Percentiles rank a stretch among this genome's conserved stretches.
Evolutionary conservation across 2,113 vertebrate genomes (phyloP).

Genomic region (Python bivittatus): DNA sequence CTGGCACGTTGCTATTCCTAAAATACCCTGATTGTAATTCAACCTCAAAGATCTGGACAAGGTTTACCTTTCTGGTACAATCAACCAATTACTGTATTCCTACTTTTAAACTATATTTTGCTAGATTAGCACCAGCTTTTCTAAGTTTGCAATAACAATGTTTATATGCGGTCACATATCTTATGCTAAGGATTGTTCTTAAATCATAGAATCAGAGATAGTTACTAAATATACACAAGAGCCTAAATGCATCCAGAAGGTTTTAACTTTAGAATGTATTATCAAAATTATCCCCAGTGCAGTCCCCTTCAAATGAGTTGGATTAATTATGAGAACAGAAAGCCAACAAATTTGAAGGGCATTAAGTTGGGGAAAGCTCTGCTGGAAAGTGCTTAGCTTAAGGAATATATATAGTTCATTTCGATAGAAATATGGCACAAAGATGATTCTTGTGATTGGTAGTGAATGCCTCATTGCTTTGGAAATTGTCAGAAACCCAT

Average conservation of each 20-base stretch:
- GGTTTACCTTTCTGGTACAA: neutral
- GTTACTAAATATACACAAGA: neutral
- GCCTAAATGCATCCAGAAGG: neutral
- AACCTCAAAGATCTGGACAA: neutral
- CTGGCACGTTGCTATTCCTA: neutral
- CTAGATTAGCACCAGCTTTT: neutral
- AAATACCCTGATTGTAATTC: neutral
- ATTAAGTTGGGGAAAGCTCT: neutral
- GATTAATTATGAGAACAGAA: neutral
- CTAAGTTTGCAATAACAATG: neutral
- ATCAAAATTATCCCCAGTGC: neutral
- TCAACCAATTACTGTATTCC: neutral
- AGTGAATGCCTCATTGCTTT: neutral
- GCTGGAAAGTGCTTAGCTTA: neutral
- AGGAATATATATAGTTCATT: neutral
- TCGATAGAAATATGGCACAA: neutral
- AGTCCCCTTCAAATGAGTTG: neutral
- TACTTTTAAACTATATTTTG: neutral
- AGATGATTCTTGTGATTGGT: neutral
- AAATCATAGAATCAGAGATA: neutral
- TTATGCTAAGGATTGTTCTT: neutral
- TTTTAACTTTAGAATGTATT: neutral
- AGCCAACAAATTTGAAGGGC: neutral
- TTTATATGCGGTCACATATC: neutral
- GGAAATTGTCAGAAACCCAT: neutral